These are phyloP conservation scores for Phlogophora meticulosa DNA, from an alignment of 2,888 invertebrate species.

Conservation along the genomic window DNA sequence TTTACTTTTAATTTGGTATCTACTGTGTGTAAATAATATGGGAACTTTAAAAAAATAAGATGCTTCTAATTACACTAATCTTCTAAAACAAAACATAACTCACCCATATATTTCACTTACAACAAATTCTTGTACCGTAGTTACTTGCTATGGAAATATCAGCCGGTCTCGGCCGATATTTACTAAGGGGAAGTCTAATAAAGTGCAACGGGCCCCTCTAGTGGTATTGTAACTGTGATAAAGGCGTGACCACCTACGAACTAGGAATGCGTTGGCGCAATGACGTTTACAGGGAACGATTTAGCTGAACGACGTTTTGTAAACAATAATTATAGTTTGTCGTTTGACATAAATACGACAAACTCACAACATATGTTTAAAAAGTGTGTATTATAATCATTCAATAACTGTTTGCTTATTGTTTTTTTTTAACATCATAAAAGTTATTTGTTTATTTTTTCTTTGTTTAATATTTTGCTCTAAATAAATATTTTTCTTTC, in stretches of 20 bases:
- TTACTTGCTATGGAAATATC: constrained; percentile 60
- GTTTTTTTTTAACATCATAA: too few relatives aligned
- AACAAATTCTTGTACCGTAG: constrained; percentile 47
- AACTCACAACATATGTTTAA: too few relatives aligned
- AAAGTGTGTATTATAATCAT: too few relatives aligned
- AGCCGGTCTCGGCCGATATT: constrained; percentile 74
- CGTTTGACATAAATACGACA: too few relatives aligned
- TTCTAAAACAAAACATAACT: constrained; percentile 25
- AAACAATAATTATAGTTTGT: background rate
- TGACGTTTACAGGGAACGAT: constrained; percentile 57
- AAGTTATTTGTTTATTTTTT: too few relatives aligned
- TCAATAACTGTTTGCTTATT: too few relatives aligned
- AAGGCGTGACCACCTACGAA: constrained; percentile 87
- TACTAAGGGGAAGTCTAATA: constrained; percentile 82
- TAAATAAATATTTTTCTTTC: too few relatives aligned
- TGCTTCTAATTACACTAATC: constrained; percentile 8
- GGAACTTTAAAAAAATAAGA: too few relatives aligned
- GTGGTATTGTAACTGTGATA: constrained; percentile 83
- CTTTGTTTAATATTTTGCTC: too few relatives aligned
- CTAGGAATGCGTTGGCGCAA: constrained; percentile 77
- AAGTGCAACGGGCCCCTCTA: constrained; percentile 77
- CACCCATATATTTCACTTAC: constrained; percentile 27
- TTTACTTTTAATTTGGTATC: too few relatives aligned
- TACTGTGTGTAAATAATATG: too few relatives aligned
- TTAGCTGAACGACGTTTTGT: constrained; percentile 12